Conservation (phyloP, 2,797 vertebrate species). For the Rhinatrema bivittatum region DNA sequence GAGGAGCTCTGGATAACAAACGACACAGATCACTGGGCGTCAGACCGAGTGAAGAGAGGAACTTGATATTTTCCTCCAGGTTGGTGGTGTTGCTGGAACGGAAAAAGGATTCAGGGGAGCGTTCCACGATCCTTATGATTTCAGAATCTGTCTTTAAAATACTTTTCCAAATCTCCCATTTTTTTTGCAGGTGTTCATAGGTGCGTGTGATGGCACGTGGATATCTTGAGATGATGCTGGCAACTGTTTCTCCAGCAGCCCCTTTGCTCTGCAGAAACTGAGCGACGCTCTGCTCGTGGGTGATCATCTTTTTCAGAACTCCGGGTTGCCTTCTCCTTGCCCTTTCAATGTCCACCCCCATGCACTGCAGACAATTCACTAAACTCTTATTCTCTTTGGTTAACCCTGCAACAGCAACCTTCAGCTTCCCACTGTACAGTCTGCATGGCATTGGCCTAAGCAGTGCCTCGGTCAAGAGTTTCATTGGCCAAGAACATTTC, state of each 20-base stretch:
- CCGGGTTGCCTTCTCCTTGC: conserved; percentile 52
- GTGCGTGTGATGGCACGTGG: conserved; percentile 65
- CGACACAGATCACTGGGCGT: conserved; percentile 49
- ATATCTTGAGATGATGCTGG: conserved; percentile 67
- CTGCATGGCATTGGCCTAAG: conserved; percentile 12
- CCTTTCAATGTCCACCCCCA: conserved; percentile 63
- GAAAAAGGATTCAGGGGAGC: conserved; percentile 74
- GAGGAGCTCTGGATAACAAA: conserved; percentile 56
- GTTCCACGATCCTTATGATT: conserved; percentile 57
- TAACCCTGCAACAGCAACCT: background rate
- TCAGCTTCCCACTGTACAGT: conserved; percentile 16
- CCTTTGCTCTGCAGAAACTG: conserved; percentile 63
- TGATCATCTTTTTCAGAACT: conserved; percentile 49
- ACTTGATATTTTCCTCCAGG: conserved; percentile 62
- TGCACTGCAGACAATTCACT: conserved; percentile 48
- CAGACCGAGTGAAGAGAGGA: conserved; percentile 60
- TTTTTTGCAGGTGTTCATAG: conserved; percentile 53
- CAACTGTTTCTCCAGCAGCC: conserved; percentile 42
- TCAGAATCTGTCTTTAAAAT: conserved; percentile 57
- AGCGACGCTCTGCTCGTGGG: conserved; percentile 57
- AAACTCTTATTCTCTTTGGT: conserved; percentile 48
- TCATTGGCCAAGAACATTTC: conserved; percentile 8
- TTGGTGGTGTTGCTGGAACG: conserved; percentile 61
- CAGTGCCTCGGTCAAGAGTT: conserved; percentile 1
- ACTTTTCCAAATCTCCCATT: conserved; percentile 70